These are phyloP conservation scores for Galaxea fascicularis DNA, from an alignment of 92 coral and sea anemone genomes.

Conservation along the genomic window DNA sequence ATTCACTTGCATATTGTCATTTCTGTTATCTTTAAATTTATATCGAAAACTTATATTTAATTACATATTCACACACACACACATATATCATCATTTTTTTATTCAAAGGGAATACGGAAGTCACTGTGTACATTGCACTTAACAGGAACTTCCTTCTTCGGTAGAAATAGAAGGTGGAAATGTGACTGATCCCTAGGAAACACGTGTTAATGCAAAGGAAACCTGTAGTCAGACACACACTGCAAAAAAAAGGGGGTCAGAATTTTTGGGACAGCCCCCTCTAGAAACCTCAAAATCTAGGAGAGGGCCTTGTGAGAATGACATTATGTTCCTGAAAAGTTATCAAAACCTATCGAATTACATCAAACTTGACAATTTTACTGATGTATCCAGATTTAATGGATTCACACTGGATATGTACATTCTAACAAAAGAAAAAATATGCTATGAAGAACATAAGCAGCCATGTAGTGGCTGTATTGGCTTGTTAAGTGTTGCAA, in stretches of 20 bases:
- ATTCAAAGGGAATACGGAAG: too few relatives aligned
- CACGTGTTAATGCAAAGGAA: neutral
- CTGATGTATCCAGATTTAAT: conserved; percentile 41
- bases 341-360: conserved; percentile 38
- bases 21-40: neutral
- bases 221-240: conserved; percentile 10
- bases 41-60: neutral
- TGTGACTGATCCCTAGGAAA: neutral
- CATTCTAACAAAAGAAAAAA: conserved; percentile 38
- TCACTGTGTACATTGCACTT: too few relatives aligned
- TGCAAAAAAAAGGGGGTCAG: conserved; percentile 19
- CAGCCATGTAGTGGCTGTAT: conserved; percentile 52
- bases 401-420: conserved; percentile 47
- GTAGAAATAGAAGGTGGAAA: neutral
- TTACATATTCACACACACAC: too few relatives aligned
- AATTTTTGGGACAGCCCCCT: conserved; percentile 46
- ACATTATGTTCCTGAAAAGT: conserved; percentile 39
- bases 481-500: conserved; percentile 54
- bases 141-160: too few relatives aligned
- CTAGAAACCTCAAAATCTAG: neutral
- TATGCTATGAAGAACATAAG: conserved; percentile 35
- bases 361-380: conserved; percentile 48
- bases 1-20: conserved; percentile 5
- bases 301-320: conserved; percentile 35
- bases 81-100: neutral